Percentiles rank a stretch among this genome's conserved stretches.
Conservation (phyloP, 2,888 invertebrate genomes). For the Sphaerophoria rueppellii region DNA sequence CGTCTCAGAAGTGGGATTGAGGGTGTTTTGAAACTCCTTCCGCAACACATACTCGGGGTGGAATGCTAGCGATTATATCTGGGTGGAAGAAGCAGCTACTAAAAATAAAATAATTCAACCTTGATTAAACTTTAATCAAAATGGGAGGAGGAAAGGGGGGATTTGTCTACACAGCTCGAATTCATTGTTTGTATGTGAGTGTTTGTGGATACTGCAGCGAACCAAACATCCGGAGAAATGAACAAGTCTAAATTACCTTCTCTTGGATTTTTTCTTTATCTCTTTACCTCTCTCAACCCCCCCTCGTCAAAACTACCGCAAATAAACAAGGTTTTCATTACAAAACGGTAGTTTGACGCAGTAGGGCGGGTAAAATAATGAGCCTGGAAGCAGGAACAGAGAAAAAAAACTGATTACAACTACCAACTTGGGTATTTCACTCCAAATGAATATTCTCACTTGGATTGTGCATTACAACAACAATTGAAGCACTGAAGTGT, state of each 20-base stretch:
- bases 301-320: constrained; percentile 7
- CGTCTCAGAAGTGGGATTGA: not conserved
- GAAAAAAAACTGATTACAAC: constrained; percentile 55
- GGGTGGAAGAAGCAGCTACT: constrained; percentile 13
- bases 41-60: not conserved
- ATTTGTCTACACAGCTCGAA: constrained; percentile 37
- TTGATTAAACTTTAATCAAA: constrained; percentile 39
- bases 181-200: not conserved
- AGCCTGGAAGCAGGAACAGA: constrained; percentile 13
- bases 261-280: not conserved
- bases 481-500: constrained; percentile 58
- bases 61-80: constrained; percentile 9
- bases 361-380: constrained; percentile 37
- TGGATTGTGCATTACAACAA: constrained; percentile 22
- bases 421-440: constrained; percentile 65
- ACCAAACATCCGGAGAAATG: not conserved
- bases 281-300: not conserved
- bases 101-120: constrained; percentile 66
- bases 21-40: not conserved
- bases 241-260: constrained; percentile 57
- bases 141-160: not conserved
- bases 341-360: constrained; percentile 35
- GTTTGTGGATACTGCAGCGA: constrained; percentile 25
- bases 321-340: constrained; percentile 63
- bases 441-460: constrained; percentile 59